phyloP scores from a whole-genome alignment of 2,113 vertebrate genomes.

The Protobothrops mucrosquamatus region DNA sequence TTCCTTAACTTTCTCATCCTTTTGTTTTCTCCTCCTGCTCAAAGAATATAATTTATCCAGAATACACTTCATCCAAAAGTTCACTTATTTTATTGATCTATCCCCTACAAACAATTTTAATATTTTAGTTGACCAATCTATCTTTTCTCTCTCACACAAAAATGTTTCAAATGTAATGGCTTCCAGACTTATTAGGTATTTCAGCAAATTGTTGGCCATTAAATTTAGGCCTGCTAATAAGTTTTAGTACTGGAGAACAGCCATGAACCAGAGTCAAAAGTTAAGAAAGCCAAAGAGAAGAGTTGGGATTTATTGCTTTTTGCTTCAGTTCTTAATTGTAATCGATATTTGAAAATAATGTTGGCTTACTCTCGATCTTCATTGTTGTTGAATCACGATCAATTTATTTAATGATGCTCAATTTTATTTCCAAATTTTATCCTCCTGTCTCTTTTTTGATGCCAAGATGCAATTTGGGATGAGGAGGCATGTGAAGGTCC shows the following conservation, averaged over 20 bases:
- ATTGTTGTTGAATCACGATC: neutral
- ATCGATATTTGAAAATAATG: neutral
- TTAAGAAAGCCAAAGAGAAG: slow-evolving; percentile 15
- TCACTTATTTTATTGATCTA: slow-evolving; percentile 28
- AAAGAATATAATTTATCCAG: slow-evolving; percentile 6
- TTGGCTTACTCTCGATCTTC: neutral
- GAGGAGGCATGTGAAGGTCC: neutral
- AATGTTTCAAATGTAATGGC: neutral
- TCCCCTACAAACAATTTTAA: slow-evolving; percentile 6
- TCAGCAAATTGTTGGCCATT: slow-evolving; percentile 30
- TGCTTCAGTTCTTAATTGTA: slow-evolving; percentile 2
- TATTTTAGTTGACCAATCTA: slow-evolving; percentile 27
- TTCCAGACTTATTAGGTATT: slow-evolving; percentile 38
- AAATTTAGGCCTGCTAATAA: slow-evolving; percentile 20
- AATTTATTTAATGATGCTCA: neutral
- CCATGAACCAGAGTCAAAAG: slow-evolving; percentile 26
- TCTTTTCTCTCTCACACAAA: slow-evolving; percentile 37
- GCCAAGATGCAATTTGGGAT: neutral
- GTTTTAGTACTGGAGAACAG: slow-evolving; percentile 34
- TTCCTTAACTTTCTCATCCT: neutral
- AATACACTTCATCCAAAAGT: slow-evolving; percentile 43
- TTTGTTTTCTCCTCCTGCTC: slow-evolving; percentile 31
- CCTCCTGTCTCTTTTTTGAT: neutral
- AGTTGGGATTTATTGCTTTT: neutral
- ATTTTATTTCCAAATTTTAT: neutral